Evolutionary conservation across 2,797 vertebrate species (phyloP), one percentile per base, ranked within the genome.

Genomic region (Alfaro cultratus): DNA sequence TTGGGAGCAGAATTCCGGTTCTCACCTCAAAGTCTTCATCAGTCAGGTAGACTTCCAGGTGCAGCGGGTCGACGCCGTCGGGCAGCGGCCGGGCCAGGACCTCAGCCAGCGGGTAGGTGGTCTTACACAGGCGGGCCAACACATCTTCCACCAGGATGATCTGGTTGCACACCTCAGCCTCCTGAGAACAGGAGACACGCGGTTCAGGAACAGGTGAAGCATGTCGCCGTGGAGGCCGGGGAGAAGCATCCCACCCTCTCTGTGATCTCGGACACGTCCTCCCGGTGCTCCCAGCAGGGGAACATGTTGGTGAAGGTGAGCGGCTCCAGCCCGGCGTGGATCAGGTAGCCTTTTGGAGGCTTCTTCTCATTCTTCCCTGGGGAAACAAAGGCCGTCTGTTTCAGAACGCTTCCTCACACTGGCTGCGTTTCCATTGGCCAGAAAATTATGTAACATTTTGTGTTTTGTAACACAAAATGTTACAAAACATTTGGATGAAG

Each of bases 251-350:
- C 21, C 91, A 99, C 99, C 97, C 96, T 95, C 92, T 99, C 99
- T 0, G 98, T 98, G 95, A 99, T 98, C 91, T 99, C 97, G 0
- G 98, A 97, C 1, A 99, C 96, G 73, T 99, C 99, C 91, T 99
- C 98, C 55, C 98, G 93, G 92, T 99, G 97, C 85, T 99, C 99
- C 99, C 99, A 99, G 89, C 97, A 97, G 88, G 99, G 99, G 78
- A 99, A 99, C 98, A 99, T 99, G 92, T 99, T 99, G 78, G 99
- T 99, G 93, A 99, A 99, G 0, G 99, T 99, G 91, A 99, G 96
- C 12, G 99, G 99, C 87, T 99, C 99, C 81, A 99, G 95, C 16
- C 99, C 99, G 0, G 98, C 99, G 4, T 99, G 98, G 91, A 99
- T 98, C 88, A 99, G 95, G 85, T 99, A 99, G 0, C 98, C 98